Evolutionary conservation across 2,113 vertebrate genomes (phyloP), one percentile per base, ranked within the genome.

Genomic region (Pteropus alecto): DNA sequence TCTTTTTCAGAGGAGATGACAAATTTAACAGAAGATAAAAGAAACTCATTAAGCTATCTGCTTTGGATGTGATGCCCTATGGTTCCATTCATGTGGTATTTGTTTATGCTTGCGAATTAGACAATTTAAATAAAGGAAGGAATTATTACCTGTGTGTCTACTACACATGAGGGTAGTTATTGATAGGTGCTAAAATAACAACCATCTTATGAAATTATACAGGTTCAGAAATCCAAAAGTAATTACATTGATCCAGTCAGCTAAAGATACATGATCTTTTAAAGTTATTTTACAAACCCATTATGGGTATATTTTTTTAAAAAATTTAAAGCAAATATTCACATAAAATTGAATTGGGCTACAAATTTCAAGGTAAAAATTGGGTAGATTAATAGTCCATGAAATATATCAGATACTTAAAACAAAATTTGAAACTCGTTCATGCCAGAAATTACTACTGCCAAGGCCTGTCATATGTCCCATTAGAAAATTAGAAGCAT

Each of bases 11-110:
- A 77, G 67, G 41, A 98, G 81, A 86, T 85, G 93, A 96, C 86
- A 98, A 94, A 94, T 68, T 94, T 94, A 86, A 86, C 93, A 97
- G 95, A 98, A 98, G 89, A 96, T 97, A 98, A 93, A 95, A 89
- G 71, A 98, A 96, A 91, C 8, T 94, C 77, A 74, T 84, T 97
- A 96, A 98, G 94, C 90, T 98, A 4, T 35, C 91, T 97, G 73
- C 93, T 90, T 74, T 96, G 93, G 90, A 67, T 94, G 94, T 81
- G 46, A 71, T 91, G 85, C 71, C n/a, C 92, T 96, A 4, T 35
- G 95, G 13, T 87, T 79, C 41, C 61, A 28, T 41, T 88, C 58
- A 89, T 21, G 18, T 73, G 86, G 79, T 94, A 94, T 96, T 97
- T 98, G 86, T 92, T 96, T 93, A 63, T 87, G 83, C 90, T 96